Evolutionary conservation across 2,797 vertebrate species (phyloP), one percentile per base, ranked within the genome.

Genomic region (Pangasius sanitwongsei): DNA sequence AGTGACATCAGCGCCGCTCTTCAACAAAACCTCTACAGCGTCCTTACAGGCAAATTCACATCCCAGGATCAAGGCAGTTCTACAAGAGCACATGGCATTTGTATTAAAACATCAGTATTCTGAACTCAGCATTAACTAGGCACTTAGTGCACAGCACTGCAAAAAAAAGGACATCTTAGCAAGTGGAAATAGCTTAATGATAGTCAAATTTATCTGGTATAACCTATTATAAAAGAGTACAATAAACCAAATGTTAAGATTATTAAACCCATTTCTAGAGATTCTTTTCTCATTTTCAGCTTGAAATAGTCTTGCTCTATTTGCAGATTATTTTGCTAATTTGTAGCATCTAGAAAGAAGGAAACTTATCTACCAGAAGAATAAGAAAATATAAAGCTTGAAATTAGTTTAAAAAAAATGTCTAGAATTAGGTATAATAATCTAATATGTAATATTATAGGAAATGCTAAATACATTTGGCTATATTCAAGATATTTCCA

Each of bases 41-140:
- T 98, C 99, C 94, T 93, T 98, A 95, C 98, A 99, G 87, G 97
- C 96, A 0, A 96, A 98, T 89, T 99, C 98, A 15, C 98, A 99
- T 82, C 98, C 99, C 25, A 99, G 89, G 95, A 99, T 99, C 59
- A 99, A 92, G 16, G 98, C 96, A 0, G 97, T 99, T 95, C 99
- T 99, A 85, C 37, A 55, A 83, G 15, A 23, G 9, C 37, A 87
- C 59, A 77, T 18, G 1, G 6, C 20, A 53, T 12, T 25, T 53
- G 67, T 11, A 50, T 82, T 37, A 61, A 82, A 37, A 83, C 18
- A 34, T 44, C 41, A n/a, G 61, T 11, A 80, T 70, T 67, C 61
- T 6, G 31, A 50, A 37, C 3, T 67, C 28, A 84, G 82, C 7
- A 53, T 23, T 6, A 44, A 23, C 15, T 31, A 6, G 6, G 9